Base-by-base conservation (phyloP, 2,113 vertebrate species). In the Equus quagga region DNA sequence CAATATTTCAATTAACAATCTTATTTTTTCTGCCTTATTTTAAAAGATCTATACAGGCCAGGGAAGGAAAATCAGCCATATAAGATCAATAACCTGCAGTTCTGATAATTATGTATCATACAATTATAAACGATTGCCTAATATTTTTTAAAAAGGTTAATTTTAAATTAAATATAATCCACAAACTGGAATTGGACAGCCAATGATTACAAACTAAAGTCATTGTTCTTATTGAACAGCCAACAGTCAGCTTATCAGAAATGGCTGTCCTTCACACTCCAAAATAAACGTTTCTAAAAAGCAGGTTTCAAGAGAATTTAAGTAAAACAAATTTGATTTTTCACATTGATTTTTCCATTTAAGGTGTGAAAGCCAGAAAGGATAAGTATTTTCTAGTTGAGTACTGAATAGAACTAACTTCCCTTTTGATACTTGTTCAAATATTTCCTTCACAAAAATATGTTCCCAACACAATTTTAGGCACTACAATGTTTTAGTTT, bases 281-380 rank as follows among this genome's bases (percentile, higher is more conserved):
- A 65, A 21, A 65, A 41, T 8, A 60, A 51, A 62, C 33, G 6
- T 41, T 72, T 24, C 73, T 56, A 11, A 64, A 94, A 85, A 90
- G 76, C 2, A 17, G 3, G 23, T 65, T 97, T 89, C 85, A 94
- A 80, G 60, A 84, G 51, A 96, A 91, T 64, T 75, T 60, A 69
- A 91, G 65, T 79, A 79, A 96, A 65, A 82, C 76, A 81, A 41
- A 69, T 87, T 70, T 88, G 72, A 91, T 78, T 70, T 97, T 76
- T 69, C 24, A 51, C 49, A 89, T 72, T 76, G 85, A 44, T 88
- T 84, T 88, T 84, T 92, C 33, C 28, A 67, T 65, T 69, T 62
- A 31, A 44, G 19, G n/a, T 92, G 21, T 51, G 13, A 84, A 76
- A 82, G 36, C 5, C 58, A 67, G 41, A 41, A 65, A 41, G 49